These are phyloP conservation scores for Macaria notata DNA, from an alignment of 2,888 invertebrate species.

Conservation along the genomic window DNA sequence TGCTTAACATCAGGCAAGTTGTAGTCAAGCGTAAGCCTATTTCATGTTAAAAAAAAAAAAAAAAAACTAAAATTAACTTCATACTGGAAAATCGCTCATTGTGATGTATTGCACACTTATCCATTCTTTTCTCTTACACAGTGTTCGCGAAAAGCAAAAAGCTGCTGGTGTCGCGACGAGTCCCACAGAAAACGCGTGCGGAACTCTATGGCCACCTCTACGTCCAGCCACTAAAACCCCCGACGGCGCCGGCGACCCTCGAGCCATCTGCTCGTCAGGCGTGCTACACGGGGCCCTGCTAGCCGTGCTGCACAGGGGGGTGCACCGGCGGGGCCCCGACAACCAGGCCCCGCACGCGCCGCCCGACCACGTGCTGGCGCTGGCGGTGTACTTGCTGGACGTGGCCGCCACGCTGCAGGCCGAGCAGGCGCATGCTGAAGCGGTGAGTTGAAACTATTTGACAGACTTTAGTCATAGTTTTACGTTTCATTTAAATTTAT, in stretches of 20 bases:
- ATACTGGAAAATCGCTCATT: no score
- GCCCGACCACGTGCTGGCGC: slow-evolving; percentile 94
- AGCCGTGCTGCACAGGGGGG: slow-evolving; percentile 92
- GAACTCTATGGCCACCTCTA: slow-evolving; percentile 69
- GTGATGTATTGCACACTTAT: no score
- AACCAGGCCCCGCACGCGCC: slow-evolving; percentile 75
- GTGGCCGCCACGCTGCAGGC: slow-evolving; percentile 85
- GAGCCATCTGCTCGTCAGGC: slow-evolving; percentile 64
- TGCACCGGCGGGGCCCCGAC: slow-evolving; percentile 87
- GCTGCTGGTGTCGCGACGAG: slow-evolving; percentile 32
- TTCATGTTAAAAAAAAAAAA: no score
- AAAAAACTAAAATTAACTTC: no score
- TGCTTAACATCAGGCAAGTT: no score
- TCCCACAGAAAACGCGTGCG: slow-evolving; percentile 8
- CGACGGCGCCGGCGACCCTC: slow-evolving; percentile 62
- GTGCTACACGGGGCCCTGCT: slow-evolving; percentile 85
- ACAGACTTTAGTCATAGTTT: no score
- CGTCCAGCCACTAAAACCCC: slow-evolving; percentile 48
- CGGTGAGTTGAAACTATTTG: neutral
- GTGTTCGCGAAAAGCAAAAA: slow-evolving; percentile 69
- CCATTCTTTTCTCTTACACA: slow-evolving; percentile 26
- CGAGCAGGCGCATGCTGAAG: slow-evolving; percentile 38
- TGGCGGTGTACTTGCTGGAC: slow-evolving; percentile 93
- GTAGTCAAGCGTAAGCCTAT: no score
- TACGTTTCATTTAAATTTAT: no score